A percentile compares a stretch with the other conserved stretches of the same genome.
Evolutionary conservation across 2,797 vertebrate genomes (phyloP).

Genomic region (Pseudomugil tenellus): DNA sequence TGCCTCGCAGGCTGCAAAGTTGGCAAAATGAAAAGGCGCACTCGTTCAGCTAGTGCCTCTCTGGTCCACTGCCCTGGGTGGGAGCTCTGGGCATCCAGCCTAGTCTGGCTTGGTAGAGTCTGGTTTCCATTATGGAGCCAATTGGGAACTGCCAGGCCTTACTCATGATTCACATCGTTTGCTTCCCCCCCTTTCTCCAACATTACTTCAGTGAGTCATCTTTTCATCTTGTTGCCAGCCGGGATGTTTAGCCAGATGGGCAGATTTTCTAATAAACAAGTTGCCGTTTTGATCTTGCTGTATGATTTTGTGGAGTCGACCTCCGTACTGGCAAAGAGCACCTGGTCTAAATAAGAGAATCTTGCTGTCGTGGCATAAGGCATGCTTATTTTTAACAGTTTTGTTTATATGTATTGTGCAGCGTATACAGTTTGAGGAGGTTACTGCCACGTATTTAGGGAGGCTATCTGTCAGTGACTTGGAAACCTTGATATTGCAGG

Average conservation of each 20-base stretch:
- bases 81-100: constrained; percentile 66
- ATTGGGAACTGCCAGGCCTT: constrained; percentile 59
- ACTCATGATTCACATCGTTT: constrained; percentile 68
- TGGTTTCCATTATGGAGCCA: constrained; percentile 59
- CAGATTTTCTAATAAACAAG: constrained; percentile 74
- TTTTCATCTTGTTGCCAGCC: constrained; percentile 71
- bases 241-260: constrained; percentile 71
- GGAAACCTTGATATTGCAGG: constrained; percentile 21
- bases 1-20: constrained; percentile 48
- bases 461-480: constrained; percentile 25
- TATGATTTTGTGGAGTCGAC: constrained; percentile 58
- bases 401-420: constrained; percentile 40
- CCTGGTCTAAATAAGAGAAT: constrained; percentile 41
- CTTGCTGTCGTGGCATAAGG: constrained; percentile 33
- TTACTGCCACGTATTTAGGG: constrained; percentile 29
- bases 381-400: constrained; percentile 27
- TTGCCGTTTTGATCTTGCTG: constrained; percentile 64
- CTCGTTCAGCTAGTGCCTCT: constrained; percentile 56
- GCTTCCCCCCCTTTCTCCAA: constrained; percentile 56
- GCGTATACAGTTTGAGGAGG: constrained; percentile 16
- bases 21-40: constrained; percentile 61
- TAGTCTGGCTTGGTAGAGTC: constrained; percentile 62
- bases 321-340: constrained; percentile 43
- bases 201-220: constrained; percentile 74
- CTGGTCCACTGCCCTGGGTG: constrained; percentile 68